Evolutionary conservation across 2,113 vertebrate genomes (phyloP), one percentile per base, ranked within the genome.

Genomic region (Zingel zingel): DNA sequence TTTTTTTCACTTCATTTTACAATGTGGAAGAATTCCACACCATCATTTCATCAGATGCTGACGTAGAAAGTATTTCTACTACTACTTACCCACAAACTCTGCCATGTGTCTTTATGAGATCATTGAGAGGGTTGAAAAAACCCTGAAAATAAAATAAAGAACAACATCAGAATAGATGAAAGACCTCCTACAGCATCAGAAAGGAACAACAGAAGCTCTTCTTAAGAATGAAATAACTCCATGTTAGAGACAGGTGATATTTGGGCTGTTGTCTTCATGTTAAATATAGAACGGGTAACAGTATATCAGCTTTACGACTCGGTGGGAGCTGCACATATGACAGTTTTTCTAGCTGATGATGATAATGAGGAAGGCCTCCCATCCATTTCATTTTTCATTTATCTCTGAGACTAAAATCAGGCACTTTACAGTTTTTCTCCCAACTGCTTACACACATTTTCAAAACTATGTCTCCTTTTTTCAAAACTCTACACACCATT

Each of bases 31-130:
- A 59, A 72, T 19, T 1, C 0, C 33, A 30, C 30, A 65, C n/a
- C 13, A 47, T 79, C 16, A 53, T 30, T 75, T 50, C 1, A 27
- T 12, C 9, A 65, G 15, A 77, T 15, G 19, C 3, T 45, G 33
- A 0, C 48, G 9, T 8, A 59, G 7, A 25, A 23, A 21, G 2
- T 43, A 4, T 1, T 65, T 39, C 23, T 33, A 30, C 81, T 33
- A 33, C 81, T 61, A 57, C 95, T 96, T 91, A 97, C 96, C 97
- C 96, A 90, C 96, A 96, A 84, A 96, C 91, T 88, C 95, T 95
- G 58, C 97, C 97, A 3, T 96, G 94, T 43, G 92, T 94, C 0
- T 21, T 92, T 79, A 97, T 93, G 50, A 97, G 88, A 30, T 96
- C 93, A 30, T 33, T 90, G 19, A 96, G 79, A 8, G 78, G 91